Base-by-base conservation (phyloP, 2,797 vertebrate species). In the Acanthornis magna region DNA sequence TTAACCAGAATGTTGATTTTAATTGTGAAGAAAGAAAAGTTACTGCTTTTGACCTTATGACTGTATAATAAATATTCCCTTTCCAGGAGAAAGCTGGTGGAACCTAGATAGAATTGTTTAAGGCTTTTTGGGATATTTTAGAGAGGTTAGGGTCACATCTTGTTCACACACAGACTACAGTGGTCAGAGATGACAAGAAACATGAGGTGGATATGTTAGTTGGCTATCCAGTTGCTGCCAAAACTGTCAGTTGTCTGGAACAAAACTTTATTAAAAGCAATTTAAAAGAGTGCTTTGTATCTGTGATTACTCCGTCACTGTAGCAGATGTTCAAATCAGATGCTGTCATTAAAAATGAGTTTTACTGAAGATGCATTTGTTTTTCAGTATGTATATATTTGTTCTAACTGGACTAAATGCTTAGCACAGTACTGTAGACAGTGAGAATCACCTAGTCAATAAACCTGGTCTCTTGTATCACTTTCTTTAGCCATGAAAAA, bases 181-280 rank as follows among this genome's bases (percentile, higher is more conserved):
- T 67, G 74, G 53, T 90, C 12, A 18, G 53, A 88, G 42, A 90
- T 80, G 43, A 80, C 36, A 61, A 13, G 72, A 67, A 89, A 25
- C 22, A 9, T 43, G 42, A 74, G 45, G 40, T 83, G 48, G 23
- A 63, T 54, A 30, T 89, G 38, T 68, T 88, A 45, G 62, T 54
- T 95, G 79, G 16, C 70, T 88, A 5, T 66, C 25, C 58, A 72
- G 43, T 42, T 78, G 60, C 70, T 90, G 76, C 48, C 70, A 71
- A 57, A 89, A 57, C 63, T 85, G 61, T 32, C 55, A 67, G 57
- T 85, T 89, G 7, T 78, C 78, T 77, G 54, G 68, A 79, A 65
- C 48, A 72, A 62, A 94, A 89, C 60, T 91, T 91, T 62, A 84
- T 88, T 94, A 86, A 89, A 95, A 85, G 18, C 45, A 43, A 48